Percentiles rank a stretch among this genome's conserved stretches.
phyloP scores from a whole-genome alignment of 2,797 vertebrate genomes.

The Sebastes minor region DNA sequence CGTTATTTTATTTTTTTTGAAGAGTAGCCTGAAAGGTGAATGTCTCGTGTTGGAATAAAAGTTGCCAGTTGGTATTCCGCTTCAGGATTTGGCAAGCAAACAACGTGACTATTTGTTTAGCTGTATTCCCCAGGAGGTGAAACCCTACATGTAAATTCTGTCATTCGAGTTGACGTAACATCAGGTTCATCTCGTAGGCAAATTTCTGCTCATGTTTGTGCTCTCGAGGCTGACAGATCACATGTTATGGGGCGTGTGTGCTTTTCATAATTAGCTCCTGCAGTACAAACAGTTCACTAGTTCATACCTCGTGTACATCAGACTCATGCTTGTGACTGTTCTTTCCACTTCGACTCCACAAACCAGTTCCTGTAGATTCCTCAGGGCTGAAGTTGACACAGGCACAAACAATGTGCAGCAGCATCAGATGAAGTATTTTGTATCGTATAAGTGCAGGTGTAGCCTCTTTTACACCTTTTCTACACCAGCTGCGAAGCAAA shows the following conservation, averaged over 20 bases:
- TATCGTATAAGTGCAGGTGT: not conserved
- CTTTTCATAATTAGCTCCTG: slow-evolving; percentile 23
- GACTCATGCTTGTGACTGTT: not conserved
- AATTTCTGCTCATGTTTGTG: slow-evolving; percentile 36
- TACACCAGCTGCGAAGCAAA: not conserved
- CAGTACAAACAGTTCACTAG: not conserved
- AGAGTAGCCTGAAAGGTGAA: not conserved
- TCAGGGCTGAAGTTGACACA: not conserved
- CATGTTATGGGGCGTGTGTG: not conserved
- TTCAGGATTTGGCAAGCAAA: not conserved
- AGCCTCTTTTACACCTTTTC: not conserved
- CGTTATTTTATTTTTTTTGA: not conserved
- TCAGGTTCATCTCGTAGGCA: slow-evolving; percentile 41
- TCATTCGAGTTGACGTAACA: slow-evolving; percentile 10
- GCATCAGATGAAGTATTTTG: not conserved
- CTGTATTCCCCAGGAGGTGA: not conserved
- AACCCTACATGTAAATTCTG: slow-evolving; percentile 19
- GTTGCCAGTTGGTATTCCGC: not conserved
- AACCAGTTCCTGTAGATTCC: slow-evolving; percentile 59
- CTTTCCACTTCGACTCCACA: not conserved
- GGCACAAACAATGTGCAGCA: not conserved
- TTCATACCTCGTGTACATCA: not conserved
- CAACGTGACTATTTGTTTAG: not conserved
- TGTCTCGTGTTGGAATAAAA: rapidly evolving
- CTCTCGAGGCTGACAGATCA: not conserved